A percentile compares a stretch with the other conserved stretches of the same genome.
phyloP scores from a whole-genome alignment of 2,888 invertebrate species.

The Folsomia manolachei region DNA sequence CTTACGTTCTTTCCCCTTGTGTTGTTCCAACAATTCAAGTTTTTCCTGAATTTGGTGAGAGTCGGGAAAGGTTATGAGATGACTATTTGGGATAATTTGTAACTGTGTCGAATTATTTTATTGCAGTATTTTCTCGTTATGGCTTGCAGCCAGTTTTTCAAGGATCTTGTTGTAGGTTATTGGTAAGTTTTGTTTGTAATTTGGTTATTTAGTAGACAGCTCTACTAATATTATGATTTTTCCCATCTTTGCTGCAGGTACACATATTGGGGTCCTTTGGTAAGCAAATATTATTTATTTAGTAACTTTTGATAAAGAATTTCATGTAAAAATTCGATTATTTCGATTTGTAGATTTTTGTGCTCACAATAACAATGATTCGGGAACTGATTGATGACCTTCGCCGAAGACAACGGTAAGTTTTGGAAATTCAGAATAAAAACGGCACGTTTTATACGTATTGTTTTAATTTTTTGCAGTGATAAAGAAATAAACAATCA shows the following conservation, averaged over 20 bases:
- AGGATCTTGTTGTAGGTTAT: slow-evolving; percentile 92
- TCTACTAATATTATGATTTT: slow-evolving; percentile 58
- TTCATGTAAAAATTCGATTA: neutral
- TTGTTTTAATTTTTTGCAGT: too few relatives aligned
- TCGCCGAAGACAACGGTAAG: slow-evolving; percentile 85
- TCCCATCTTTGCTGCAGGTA: too few relatives aligned
- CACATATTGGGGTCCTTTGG: slow-evolving; percentile 99
- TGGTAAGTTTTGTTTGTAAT: slow-evolving; percentile 62
- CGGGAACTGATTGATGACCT: slow-evolving; percentile 97
- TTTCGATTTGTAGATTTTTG: slow-evolving; percentile 70
- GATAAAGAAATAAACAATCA: slow-evolving; percentile 88
- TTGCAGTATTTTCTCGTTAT: slow-evolving; percentile 97
- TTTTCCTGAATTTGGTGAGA: slow-evolving; percentile 97
- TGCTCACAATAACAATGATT: slow-evolving; percentile 89
- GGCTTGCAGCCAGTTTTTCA: slow-evolving; percentile 95
- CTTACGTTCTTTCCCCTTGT: slow-evolving; percentile 83
- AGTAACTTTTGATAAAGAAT: slow-evolving; percentile 2
- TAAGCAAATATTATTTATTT: slow-evolving; percentile 57
- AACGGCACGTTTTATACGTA: too few relatives aligned
- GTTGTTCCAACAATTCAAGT: slow-evolving; percentile 96
- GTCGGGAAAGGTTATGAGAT: slow-evolving; percentile 97
- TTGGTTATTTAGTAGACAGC: neutral
- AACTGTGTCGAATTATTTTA: too few relatives aligned
- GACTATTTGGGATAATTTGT: too few relatives aligned
- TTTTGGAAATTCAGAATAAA: slow-evolving; percentile 59